Evolutionary conservation across 2,113 vertebrate genomes (phyloP), one percentile per base, ranked within the genome.

Genomic region (Probosciger aterrimus): DNA sequence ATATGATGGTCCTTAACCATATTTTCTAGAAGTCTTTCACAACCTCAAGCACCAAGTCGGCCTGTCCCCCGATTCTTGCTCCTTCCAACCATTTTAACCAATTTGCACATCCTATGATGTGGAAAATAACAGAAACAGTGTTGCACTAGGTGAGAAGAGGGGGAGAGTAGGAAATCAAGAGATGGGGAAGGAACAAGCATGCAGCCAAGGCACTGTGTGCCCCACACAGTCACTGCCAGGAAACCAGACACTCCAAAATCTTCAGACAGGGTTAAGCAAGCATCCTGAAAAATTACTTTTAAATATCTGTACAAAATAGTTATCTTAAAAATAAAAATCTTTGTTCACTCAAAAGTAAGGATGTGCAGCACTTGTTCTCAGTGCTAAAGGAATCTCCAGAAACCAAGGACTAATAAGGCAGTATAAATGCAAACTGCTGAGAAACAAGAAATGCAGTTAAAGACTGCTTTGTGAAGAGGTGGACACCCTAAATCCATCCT

Each of bases 121-220:
- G 33, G 68, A 69, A 76, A 69, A 64, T 13, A 76, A 52, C 18
- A 57, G 39, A 19, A 91, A 60, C 0, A 0, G 17, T 18, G 5
- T 12, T 31, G 15, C 19, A 46, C 15, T 35, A 39, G 14, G 18
- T 2, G 1, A 43, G 31, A 78, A 75, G 10, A 81, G 37, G n/a
- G 28, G n/a, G 23, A 71, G 15, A 5, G 2, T 1, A 67, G 31
- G 31, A n/a, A 30, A 35, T 30, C 10, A n/a, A 30, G 22, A 50
- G 63, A 52, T 1, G 2, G 6, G 13, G 55, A 81, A 93, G 59
- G 22, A 80, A 50, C 0, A 0, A 84, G 31, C 55, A 16, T 1
- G 7, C 27, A 84, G 50, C 30, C 37, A 62, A 82, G 18, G 50
- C 46, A 47, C 41, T 41, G 13, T 4, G 0, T 47, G 30, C 24